phyloP scores from a whole-genome alignment of 2,888 invertebrate genomes.

The Cephalotes varians region DNA sequence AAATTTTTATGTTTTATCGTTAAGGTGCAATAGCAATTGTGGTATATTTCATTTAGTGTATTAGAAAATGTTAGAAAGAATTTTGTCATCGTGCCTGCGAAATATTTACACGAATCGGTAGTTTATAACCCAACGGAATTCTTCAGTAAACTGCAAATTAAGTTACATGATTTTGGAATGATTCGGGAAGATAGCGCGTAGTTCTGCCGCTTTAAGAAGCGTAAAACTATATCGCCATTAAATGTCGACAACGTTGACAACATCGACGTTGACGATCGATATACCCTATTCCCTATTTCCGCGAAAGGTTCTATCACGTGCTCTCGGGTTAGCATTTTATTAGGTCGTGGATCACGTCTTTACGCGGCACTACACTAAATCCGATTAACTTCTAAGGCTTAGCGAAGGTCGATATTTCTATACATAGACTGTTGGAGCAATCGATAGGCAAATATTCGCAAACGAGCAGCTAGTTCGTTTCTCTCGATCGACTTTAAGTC shows the following conservation, averaged over 20 bases:
- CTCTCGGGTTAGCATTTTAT: constrained; percentile 68
- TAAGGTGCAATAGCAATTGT: background rate
- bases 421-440: constrained; percentile 47
- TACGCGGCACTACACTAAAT: constrained; percentile 65
- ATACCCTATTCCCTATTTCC: constrained; percentile 42
- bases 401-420: constrained; percentile 72
- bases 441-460: constrained; percentile 55
- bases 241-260: constrained; percentile 24
- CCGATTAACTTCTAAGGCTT: constrained; percentile 73
- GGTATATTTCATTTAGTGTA: background rate
- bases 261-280: constrained; percentile 57
- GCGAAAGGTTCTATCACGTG: constrained; percentile 59
- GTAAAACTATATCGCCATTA: constrained; percentile 44
- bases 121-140: constrained; percentile 14
- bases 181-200: constrained; percentile 42
- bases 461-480: constrained; percentile 48
- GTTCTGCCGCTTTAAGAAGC: constrained; percentile 39
- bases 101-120: constrained; percentile 20
- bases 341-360: constrained; percentile 65
- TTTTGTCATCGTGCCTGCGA: background rate
- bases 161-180: constrained; percentile 53
- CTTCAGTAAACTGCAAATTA: constrained; percentile 53
- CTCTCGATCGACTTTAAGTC: constrained; percentile 11
- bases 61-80: constrained; percentile 18
- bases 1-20: background rate